Evolutionary conservation across 2,797 vertebrate species (phyloP), one percentile per base, ranked within the genome.

Genomic region (Pantherophis vulpinus): DNA sequence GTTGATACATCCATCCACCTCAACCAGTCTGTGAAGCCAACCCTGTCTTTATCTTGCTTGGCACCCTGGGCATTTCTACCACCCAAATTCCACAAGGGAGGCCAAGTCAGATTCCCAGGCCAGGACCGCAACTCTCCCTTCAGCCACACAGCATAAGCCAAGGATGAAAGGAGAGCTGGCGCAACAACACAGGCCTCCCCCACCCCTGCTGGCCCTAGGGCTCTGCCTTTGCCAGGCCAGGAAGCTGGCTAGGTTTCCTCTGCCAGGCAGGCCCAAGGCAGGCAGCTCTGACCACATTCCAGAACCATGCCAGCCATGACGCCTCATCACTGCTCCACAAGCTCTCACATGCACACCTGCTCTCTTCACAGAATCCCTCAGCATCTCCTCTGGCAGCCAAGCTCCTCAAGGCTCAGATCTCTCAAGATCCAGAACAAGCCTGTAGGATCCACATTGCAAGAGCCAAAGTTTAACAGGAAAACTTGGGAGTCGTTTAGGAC

Each of bases 71-170:
- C 32, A 42, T 89, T 27, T 27, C 23, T 42, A 58, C 23, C 20
- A 8, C 86, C 59, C 29, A 12, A 6, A 70, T 0, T 1, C n/a
- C 90, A 23, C 51, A 14, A 47, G 9, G 79, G 37, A 86, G 1
- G 25, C 5, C 4, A 2, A 0, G 16, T 47, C 11, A 0, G 88
- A 37, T 20, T 0, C 0, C 94, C 79, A 87, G 70, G 0, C 54
- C 16, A 8, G 1, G 4, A n/a, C 2, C 2, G 23, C 54, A 32
- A 87, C 2, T 16, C 61, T 13, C 88, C 51, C 59, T 20, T 9
- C 58, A 56, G 70, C 11, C 27, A 14, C 23, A 6, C 51, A 56
- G 79, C 32, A 3, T 2, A 18, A 13, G 14, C 37, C 55, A 42
- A 54, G 29, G 56, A n/a, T 18, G 0, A 59, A 55, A 4, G 54